Evolutionary conservation across 2,888 invertebrate genomes (phyloP), one percentile per base, ranked within the genome.

Genomic region (Diadegma fenestrale): DNA sequence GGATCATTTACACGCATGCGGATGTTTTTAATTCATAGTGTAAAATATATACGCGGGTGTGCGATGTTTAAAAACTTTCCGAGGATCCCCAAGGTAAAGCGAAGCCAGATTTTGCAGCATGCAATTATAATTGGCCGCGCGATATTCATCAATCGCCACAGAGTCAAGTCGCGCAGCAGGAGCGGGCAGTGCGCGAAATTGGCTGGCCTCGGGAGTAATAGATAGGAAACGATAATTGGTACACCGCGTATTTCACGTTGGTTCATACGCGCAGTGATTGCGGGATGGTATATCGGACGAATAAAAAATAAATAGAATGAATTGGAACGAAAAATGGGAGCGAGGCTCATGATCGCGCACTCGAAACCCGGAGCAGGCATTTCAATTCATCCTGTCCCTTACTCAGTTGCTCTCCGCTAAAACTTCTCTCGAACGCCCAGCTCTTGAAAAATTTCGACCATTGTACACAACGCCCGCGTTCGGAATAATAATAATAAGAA

Each of bases 41-140:
- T 4, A 4, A 54, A 22, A 54, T 54, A 19, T 37, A 51, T 19
- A 51, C 26, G 14, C 12, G 26, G 1, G 14, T 26, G 14, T 26
- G 14, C 26, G 26, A 22, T 22, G 22, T 8, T 54, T 12, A 58
- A 58, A 84, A 66, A 81, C 73, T 81, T 81, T 81, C n/a, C 26
- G 51, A 43, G 12, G 48, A 12, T 78, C 73, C 85, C 78, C 45
- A 43, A 63, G 85, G 85, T 63, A 37, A 41, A 6, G 41, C 81
- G 51, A 66, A n/a, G 77, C 73, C 73, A 73, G 73, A 81, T 84
- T 84, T 81, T 33, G 73, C 81, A 73, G 77, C 81, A 73, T 66
- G 80, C 84, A 84, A 84, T 84, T 84, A 81, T 81, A 84, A 84
- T 84, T 84, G 80, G 81, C 61, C 63, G 78, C 63, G 78, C 84